These are phyloP conservation scores for Thunnus thynnus DNA, from an alignment of 2,113 vertebrate species.

Conservation along the genomic window DNA sequence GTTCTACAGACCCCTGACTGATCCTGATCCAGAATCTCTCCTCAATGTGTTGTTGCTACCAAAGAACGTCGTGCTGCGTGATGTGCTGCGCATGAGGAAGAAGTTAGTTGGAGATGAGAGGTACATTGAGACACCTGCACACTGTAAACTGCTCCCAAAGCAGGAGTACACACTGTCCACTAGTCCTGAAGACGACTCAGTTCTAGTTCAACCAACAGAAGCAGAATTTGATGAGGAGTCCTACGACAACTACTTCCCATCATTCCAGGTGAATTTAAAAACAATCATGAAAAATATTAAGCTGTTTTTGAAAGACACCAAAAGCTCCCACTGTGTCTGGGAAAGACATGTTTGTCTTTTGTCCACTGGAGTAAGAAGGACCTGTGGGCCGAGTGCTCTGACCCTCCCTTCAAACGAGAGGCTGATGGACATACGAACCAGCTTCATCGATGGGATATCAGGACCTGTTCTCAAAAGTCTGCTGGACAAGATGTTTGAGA, in stretches of 20 bases:
- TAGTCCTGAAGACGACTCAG: neutral
- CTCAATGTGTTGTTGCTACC: conserved; percentile 49
- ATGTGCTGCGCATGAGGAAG: conserved; percentile 32
- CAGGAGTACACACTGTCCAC: conserved; percentile 42
- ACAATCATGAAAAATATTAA: neutral
- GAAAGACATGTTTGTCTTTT: conserved; percentile 6
- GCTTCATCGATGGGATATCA: conserved; percentile 18
- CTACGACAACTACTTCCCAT: conserved; percentile 20
- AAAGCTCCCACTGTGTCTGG: neutral
- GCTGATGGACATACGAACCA: neutral
- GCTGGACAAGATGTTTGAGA: conserved; percentile 35
- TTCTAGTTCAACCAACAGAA: conserved; percentile 32
- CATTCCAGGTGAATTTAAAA: neutral
- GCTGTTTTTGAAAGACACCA: neutral
- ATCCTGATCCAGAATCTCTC: neutral
- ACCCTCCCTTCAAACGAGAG: neutral
- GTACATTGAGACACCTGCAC: conserved; percentile 16
- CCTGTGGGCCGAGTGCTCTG: too few species aligned
- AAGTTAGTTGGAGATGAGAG: neutral
- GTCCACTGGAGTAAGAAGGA: too few species aligned
- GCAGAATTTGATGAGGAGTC: conserved; percentile 33
- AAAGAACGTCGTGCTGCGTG: neutral
- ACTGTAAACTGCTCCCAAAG: conserved; percentile 39
- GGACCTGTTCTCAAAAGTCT: conserved; percentile 20
- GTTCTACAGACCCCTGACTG: conserved; percentile 24